phyloP scores from a whole-genome alignment of 1,140 invertebrate species.

The Drosophila kanapiae region DNA sequence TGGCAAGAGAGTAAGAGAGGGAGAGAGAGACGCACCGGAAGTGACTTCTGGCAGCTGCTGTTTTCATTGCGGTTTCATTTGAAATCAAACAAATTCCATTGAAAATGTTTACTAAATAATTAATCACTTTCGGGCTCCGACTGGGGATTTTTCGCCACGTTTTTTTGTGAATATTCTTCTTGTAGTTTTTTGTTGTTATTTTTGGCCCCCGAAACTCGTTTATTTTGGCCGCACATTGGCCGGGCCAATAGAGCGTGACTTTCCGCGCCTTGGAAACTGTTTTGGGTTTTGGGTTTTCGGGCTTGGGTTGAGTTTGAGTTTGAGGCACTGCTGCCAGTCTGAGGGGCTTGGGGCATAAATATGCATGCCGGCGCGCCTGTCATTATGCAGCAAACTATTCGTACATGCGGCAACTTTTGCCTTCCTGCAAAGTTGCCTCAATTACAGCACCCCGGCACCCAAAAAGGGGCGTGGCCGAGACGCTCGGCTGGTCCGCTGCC shows the following conservation, averaged over 20 bases:
- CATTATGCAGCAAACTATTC: slow-evolving; percentile 78
- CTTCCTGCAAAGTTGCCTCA: slow-evolving; percentile 50
- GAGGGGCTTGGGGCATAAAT: slow-evolving; percentile 55
- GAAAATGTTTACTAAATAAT: slow-evolving; percentile 55
- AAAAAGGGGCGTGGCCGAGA: slow-evolving; percentile 5
- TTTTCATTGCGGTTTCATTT: slow-evolving; percentile 57
- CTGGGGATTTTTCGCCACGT: neutral
- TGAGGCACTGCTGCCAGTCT: no score
- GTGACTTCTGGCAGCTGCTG: slow-evolving; percentile 38
- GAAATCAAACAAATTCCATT: slow-evolving; percentile 48
- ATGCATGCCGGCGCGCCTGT: slow-evolving; percentile 71
- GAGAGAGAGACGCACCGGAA: slow-evolving; percentile 13
- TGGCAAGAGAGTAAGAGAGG: no score
- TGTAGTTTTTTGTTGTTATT: neutral
- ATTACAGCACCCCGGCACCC: slow-evolving; percentile 45
- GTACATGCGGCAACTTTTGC: slow-evolving; percentile 74
- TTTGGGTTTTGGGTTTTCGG: neutral
- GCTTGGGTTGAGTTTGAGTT: neutral
- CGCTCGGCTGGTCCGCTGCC: slow-evolving; percentile 30
- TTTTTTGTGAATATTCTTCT: slow-evolving; percentile 8
- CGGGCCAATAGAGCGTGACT: slow-evolving; percentile 66
- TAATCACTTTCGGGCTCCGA: slow-evolving; percentile 24
- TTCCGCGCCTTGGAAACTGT: slow-evolving; percentile 37
- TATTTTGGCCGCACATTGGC: slow-evolving; percentile 45
- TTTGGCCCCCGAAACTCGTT: slow-evolving; percentile 9